Percentiles rank a stretch among this genome's conserved stretches.
phyloP scores from a whole-genome alignment of 1,140 invertebrate genomes.

The Polypedilum vanderplanki region DNA sequence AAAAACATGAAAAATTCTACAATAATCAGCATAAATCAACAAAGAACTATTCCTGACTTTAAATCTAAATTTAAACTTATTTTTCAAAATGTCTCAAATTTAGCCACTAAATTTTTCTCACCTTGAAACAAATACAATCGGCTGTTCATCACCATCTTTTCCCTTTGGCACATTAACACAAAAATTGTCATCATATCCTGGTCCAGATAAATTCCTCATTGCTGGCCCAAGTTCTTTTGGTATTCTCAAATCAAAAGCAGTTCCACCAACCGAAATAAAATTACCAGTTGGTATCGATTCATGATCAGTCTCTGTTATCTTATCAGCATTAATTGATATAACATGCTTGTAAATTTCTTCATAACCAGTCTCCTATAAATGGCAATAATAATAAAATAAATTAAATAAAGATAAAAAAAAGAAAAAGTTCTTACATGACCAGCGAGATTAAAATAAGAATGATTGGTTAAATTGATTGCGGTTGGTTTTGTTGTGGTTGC shows the following conservation, averaged over 20 bases:
- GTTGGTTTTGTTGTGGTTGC: slow-evolving; percentile 70
- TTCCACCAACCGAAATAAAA: slow-evolving; percentile 56
- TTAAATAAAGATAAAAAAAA: not conserved
- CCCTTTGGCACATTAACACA: slow-evolving; percentile 48
- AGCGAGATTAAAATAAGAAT: slow-evolving; percentile 89
- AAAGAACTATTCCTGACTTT: too few species aligned
- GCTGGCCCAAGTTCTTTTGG: slow-evolving; percentile 48
- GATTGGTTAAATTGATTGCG: slow-evolving; percentile 85
- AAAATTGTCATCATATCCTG: slow-evolving; percentile 76
- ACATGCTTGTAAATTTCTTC: slow-evolving; percentile 63
- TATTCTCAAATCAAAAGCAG: slow-evolving; percentile 61
- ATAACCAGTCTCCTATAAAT: slow-evolving; percentile 40
- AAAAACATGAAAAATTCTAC: too few species aligned
- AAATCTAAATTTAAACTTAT: too few species aligned
- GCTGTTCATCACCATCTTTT: slow-evolving; percentile 15
- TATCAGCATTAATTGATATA: slow-evolving; percentile 66
- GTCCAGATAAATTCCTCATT: slow-evolving; percentile 43
- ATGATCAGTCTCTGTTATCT: slow-evolving; percentile 64
- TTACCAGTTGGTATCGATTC: slow-evolving; percentile 74
- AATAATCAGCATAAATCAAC: too few species aligned
- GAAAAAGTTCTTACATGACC: slow-evolving; percentile 55
- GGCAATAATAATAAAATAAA: not conserved
- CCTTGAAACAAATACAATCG: not conserved
- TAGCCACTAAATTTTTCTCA: not conserved
- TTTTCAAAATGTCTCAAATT: not conserved